phyloP scores from a whole-genome alignment of 2,113 vertebrate genomes.

The Semicossyphus pulcher region DNA sequence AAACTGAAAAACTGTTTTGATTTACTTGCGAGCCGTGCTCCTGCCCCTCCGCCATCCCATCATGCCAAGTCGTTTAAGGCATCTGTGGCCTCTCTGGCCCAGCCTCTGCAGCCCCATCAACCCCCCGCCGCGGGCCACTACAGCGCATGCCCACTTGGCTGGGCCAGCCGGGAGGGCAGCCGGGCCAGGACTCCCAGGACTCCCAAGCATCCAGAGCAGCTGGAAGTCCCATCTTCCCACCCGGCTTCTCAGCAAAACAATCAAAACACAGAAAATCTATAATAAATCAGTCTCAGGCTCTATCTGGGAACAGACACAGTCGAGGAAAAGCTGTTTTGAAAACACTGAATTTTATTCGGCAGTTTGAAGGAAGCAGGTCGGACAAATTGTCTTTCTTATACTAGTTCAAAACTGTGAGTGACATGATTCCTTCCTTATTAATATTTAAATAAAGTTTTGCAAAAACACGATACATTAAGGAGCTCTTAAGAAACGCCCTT shows the following conservation, averaged over 20 bases:
- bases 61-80: constrained; percentile 84
- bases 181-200: constrained; percentile 75
- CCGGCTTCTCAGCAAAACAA: constrained; percentile 76
- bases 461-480: constrained; percentile 17
- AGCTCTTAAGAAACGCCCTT: constrained; percentile 16
- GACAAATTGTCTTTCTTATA: constrained; percentile 4
- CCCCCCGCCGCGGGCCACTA: constrained; percentile 73
- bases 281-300: constrained; percentile 73
- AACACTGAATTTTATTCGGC: constrained; percentile 37
- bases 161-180: constrained; percentile 74
- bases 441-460: constrained; percentile 1
- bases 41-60: constrained; percentile 72
- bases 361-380: constrained; percentile 8
- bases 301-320: constrained; percentile 59
- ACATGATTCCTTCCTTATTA: not conserved
- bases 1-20: constrained; percentile 66
- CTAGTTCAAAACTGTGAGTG: too few relatives aligned
- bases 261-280: constrained; percentile 78
- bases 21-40: constrained; percentile 74
- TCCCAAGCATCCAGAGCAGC: constrained; percentile 77
- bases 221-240: constrained; percentile 78
- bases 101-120: constrained; percentile 79
- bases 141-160: constrained; percentile 77
- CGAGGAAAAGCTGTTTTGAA: constrained; percentile 49
- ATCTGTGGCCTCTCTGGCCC: constrained; percentile 82